These are phyloP conservation scores for Heliconius ethilla DNA, from an alignment of 2,888 invertebrate species.

Conservation along the genomic window DNA sequence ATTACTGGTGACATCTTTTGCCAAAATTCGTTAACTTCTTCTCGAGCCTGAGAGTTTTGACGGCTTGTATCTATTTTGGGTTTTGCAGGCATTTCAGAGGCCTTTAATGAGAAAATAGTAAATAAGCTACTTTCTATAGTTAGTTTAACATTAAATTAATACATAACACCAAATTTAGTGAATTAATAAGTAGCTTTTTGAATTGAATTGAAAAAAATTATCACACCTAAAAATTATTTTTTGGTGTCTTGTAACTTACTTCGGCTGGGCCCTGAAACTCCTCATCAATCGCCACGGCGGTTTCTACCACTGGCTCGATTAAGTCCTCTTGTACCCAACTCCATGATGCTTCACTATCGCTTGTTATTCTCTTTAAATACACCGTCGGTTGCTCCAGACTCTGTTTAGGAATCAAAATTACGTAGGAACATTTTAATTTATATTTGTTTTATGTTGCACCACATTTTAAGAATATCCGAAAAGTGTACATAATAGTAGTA, in stretches of 20 bases:
- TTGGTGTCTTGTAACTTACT: not conserved
- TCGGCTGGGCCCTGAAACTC: slow-evolving; percentile 34
- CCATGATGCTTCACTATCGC: slow-evolving; percentile 52
- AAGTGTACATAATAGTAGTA: too few species aligned
- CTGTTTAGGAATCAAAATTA: slow-evolving; percentile 42
- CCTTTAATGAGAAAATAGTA: not conserved
- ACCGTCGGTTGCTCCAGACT: slow-evolving; percentile 53
- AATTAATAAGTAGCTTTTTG: too few species aligned
- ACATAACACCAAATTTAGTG: not conserved
- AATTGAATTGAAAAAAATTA: not conserved
- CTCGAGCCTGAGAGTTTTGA: slow-evolving; percentile 42
- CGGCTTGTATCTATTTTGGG: not conserved
- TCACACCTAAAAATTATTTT: too few species aligned
- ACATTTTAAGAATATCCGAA: not conserved
- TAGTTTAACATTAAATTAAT: not conserved
- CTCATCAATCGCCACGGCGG: slow-evolving; percentile 54
- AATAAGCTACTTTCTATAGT: not conserved
- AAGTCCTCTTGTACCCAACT: slow-evolving; percentile 62
- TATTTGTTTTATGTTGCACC: not conserved
- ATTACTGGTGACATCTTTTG: slow-evolving; percentile 59
- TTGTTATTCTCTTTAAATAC: slow-evolving; percentile 52
- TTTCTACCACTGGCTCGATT: slow-evolving; percentile 50
- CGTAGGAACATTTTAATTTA: not conserved
- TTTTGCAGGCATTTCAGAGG: not conserved
- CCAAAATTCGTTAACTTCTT: slow-evolving; percentile 57